Percentiles rank a stretch among this genome's conserved stretches.
phyloP scores from a whole-genome alignment of 2,113 vertebrate species.

The Morone saxatilis region DNA sequence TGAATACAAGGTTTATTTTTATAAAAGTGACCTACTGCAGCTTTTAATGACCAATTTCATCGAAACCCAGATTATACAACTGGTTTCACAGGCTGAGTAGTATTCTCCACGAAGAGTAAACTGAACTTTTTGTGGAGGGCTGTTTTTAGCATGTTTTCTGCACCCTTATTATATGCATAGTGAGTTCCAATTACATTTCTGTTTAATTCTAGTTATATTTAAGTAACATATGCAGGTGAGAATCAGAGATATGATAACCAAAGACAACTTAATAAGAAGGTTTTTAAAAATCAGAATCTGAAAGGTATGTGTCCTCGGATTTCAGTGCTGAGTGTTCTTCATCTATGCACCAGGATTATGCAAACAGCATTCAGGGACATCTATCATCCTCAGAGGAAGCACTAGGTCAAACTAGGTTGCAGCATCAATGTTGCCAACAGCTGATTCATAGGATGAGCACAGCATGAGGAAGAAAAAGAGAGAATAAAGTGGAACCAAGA shows the following conservation, averaged over 20 bases:
- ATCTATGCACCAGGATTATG: slow-evolving; percentile 7
- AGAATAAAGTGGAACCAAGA: background rate
- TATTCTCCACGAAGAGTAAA: too few relatives aligned
- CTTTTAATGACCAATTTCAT: too few relatives aligned
- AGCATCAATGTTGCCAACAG: slow-evolving; percentile 18
- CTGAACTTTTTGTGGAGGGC: too few relatives aligned
- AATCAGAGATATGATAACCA: background rate
- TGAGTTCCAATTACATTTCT: background rate
- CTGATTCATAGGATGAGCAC: slow-evolving; percentile 34
- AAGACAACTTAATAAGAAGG: too few relatives aligned
- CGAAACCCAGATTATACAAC: too few relatives aligned
- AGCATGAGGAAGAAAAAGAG: background rate
- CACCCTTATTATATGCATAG: background rate
- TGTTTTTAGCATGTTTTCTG: background rate
- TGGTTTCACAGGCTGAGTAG: too few relatives aligned
- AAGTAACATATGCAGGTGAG: background rate
- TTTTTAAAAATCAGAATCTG: background rate
- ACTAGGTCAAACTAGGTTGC: background rate
- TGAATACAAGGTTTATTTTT: too few relatives aligned
- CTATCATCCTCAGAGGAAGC: slow-evolving; percentile 1
- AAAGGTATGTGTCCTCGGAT: background rate
- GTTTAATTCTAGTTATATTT: background rate
- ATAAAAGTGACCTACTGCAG: too few relatives aligned
- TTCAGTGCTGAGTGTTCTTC: background rate
- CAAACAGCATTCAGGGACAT: slow-evolving; percentile 4